These are phyloP conservation scores for Porites rus DNA, from an alignment of 92 coral and sea anemone species.

Conservation along the genomic window DNA sequence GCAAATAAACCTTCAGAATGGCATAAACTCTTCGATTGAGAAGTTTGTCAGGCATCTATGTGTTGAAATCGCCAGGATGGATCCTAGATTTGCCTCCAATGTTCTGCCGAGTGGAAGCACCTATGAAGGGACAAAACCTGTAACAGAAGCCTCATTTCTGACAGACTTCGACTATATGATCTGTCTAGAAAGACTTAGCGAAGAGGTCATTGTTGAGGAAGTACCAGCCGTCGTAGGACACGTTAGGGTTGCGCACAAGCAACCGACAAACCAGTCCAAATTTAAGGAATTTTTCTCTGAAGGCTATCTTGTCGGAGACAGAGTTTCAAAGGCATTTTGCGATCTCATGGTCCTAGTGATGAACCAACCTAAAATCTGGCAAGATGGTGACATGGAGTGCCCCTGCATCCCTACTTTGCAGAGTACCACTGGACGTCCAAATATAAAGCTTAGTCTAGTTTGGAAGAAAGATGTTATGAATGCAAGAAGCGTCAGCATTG, in stretches of 20 bases:
- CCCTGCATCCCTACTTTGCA: slow-evolving; percentile 12
- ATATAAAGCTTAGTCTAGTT: slow-evolving; percentile 34
- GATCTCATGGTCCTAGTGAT: slow-evolving; percentile 37
- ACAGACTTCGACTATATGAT: slow-evolving; percentile 55
- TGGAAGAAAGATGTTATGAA: slow-evolving; percentile 33
- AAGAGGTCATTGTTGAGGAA: slow-evolving; percentile 40
- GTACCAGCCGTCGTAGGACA: slow-evolving; percentile 13
- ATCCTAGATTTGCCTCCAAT: slow-evolving; percentile 40
- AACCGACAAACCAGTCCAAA: slow-evolving; percentile 26
- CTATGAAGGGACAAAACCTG: slow-evolving; percentile 45
- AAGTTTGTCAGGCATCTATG: slow-evolving; percentile 29
- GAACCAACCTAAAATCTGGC: slow-evolving; percentile 35
- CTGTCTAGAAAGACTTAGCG: slow-evolving; percentile 20
- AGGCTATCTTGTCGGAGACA: slow-evolving; percentile 50
- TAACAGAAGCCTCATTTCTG: slow-evolving; percentile 13
- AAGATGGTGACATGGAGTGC: slow-evolving; percentile 32
- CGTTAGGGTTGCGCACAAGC: slow-evolving; percentile 29
- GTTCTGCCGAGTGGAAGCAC: slow-evolving; percentile 59
- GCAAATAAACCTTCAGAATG: slow-evolving; percentile 11
- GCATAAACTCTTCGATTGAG: slow-evolving; percentile 32
- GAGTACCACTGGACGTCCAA: slow-evolving; percentile 34
- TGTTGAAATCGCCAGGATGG: slow-evolving; percentile 37
- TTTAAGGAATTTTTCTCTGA: slow-evolving; percentile 49
- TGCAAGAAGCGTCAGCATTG: slow-evolving; percentile 14
- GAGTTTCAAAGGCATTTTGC: slow-evolving; percentile 40